Percentiles rank a stretch among this genome's conserved stretches.
phyloP scores from a whole-genome alignment of 1,140 invertebrate species.

The Drosophila bifasciata region DNA sequence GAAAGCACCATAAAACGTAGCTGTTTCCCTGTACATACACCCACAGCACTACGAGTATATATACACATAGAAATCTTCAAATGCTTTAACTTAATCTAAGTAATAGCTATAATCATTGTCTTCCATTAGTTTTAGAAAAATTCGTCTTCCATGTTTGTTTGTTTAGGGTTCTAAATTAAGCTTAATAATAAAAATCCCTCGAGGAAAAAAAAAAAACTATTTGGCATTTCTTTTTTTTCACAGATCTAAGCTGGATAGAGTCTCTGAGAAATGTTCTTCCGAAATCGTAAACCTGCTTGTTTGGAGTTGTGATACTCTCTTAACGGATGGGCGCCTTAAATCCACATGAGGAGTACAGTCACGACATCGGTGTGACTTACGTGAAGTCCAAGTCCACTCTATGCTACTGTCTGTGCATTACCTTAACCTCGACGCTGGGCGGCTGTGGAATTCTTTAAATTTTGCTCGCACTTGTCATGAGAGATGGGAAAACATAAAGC shows the following conservation, averaged over 20 bases:
- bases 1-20: constrained; percentile 15
- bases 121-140: constrained; percentile 65
- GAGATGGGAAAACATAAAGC: no score
- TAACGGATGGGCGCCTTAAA: no score
- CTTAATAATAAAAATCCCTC: constrained; percentile 43
- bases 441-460: no score
- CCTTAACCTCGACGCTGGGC: no score
- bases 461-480: no score
- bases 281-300: no score
- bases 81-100: constrained; percentile 31
- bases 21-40: constrained; percentile 48
- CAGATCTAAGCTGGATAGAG: not conserved
- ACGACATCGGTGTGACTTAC: no score
- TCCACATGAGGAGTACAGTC: no score
- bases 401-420: no score
- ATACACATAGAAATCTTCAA: constrained; percentile 23
- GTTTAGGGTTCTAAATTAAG: constrained; percentile 49
- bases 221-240: constrained; percentile 2
- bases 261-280: no score
- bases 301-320: no score
- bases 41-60: constrained; percentile 20
- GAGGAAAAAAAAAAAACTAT: constrained; percentile 32
- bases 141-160: constrained; percentile 72
- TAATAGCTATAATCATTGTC: constrained; percentile 65
- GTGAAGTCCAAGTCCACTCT: no score